Conservation (phyloP, 2,113 vertebrate genomes). For the Cranoglanis bouderius region DNA sequence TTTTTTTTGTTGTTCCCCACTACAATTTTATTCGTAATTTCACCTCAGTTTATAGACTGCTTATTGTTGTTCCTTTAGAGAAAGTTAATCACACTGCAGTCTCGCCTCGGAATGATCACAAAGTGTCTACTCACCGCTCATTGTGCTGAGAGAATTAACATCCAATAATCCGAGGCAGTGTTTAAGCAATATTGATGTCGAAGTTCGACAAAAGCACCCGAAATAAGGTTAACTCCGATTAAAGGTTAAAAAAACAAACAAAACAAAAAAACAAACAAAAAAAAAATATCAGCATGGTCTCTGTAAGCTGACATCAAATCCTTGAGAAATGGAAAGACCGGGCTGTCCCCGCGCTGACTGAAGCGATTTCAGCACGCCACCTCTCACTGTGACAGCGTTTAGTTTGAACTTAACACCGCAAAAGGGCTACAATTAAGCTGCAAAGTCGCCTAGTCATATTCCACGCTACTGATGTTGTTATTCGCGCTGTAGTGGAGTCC, state of each 20-base stretch:
- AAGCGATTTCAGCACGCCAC: conserved; percentile 44
- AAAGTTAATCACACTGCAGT: conserved; percentile 1
- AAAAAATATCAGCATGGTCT: not conserved
- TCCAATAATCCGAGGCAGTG: conserved; percentile 54
- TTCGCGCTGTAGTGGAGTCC: conserved; percentile 44
- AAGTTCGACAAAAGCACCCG: conserved; percentile 13
- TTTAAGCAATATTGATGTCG: conserved; percentile 41
- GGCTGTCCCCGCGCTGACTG: conserved; percentile 47
- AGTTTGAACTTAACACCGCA: not conserved
- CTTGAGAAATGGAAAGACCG: conserved; percentile 27
- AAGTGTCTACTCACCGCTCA: conserved; percentile 75
- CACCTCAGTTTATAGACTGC: not conserved
- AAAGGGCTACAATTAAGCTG: conserved; percentile 46
- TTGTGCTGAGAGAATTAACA: conserved; percentile 68
- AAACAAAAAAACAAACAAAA: not conserved
- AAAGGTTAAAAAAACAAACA: not conserved
- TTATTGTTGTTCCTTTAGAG: not conserved
- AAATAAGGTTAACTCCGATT: not conserved
- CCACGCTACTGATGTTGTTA: conserved; percentile 61
- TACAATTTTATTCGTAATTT: not conserved
- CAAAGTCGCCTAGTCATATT: conserved; percentile 62
- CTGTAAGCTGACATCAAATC: not conserved
- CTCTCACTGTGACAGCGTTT: conserved; percentile 30
- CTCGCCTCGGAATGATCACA: not conserved
- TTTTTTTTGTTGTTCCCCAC: too few relatives aligned